A percentile compares a stretch with the other conserved stretches of the same genome.
phyloP scores from a whole-genome alignment of 2,113 vertebrate genomes.

The Microtus montanus region DNA sequence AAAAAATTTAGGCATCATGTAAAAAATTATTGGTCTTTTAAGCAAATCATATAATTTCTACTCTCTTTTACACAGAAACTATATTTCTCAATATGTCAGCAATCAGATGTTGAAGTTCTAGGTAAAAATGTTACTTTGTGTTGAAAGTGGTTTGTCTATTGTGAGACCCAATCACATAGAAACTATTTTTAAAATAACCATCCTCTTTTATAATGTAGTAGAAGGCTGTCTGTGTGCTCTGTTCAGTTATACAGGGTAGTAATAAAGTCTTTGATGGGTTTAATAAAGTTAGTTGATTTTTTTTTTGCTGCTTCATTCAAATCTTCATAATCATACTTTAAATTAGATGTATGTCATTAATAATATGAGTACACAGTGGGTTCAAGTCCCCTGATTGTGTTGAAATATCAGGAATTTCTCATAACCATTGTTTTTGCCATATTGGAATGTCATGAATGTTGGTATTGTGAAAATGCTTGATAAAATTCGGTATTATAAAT shows the following conservation, averaged over 20 bases:
- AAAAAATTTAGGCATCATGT: neutral
- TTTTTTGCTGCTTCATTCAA: neutral
- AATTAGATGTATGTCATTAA: neutral
- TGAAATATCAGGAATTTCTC: neutral
- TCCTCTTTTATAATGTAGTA: neutral
- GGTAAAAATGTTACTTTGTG: neutral
- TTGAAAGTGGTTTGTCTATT: neutral
- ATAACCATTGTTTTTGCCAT: neutral
- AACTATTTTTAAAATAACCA: constrained; percentile 8
- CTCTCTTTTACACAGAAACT: neutral
- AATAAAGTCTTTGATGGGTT: neutral
- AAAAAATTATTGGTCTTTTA: neutral
- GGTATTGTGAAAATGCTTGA: neutral
- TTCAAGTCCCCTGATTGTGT: neutral
- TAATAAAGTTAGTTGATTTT: constrained; percentile 1
- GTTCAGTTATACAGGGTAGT: neutral
- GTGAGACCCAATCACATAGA: neutral
- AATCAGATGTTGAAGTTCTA: neutral
- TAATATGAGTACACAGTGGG: neutral
- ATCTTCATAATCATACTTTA: constrained; percentile 17
- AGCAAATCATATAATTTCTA: neutral
- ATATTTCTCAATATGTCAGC: neutral
- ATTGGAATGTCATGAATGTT: neutral
- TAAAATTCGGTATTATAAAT: neutral
- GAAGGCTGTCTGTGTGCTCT: neutral